Evolutionary conservation across 2,113 vertebrate species (phyloP), one percentile per base, ranked within the genome.

Genomic region (Copsychus sechellarum): DNA sequence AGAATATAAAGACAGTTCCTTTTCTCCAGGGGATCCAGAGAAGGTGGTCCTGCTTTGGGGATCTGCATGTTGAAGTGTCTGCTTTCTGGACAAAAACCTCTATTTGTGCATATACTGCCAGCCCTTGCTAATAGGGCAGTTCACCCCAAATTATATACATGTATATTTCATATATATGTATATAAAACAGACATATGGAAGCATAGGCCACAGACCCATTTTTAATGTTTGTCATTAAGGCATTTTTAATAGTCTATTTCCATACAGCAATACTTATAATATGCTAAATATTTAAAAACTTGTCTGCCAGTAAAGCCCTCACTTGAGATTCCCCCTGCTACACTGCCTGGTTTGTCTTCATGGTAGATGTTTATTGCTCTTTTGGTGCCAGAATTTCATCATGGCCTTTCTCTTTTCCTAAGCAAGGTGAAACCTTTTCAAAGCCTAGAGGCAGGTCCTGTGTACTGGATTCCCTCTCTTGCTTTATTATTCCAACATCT

Each of bases 281-380:
- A 28, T 36, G 5, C 31, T 70, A 48, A 38, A 11, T 38, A 65
- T 24, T 31, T 6, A 22, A 58, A 72, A 36, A 29, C 2, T 19
- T 47, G 4, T 42, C 45, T 80, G 5, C 15, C 4, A 3, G 22
- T n/a, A 22, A 66, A 54, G 34, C 18, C 5, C 13, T 17, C 15
- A 2, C 9, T 57, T 36, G 5, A 15, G 28, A 45, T 70, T 84
- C 3, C 14, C 7, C 2, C 16, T 50, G n/a, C 11, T 2, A 0
- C 19, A 3, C 45, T 81, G 48, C 19, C 45, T 36, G 2, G 6
- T 48, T 25, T 7, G 7, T 54, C 51, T 74, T 66, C 33, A 2
- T 62, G 15, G 14, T 50, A 66, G 28, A 13, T 45, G 8, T 62
- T 54, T 69, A 18, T n/a, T 83, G 31, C 5, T 61, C 31, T n/a